Percentiles rank a stretch among this genome's conserved stretches.
These are phyloP conservation scores for Nasua narica DNA, from an alignment of 2,797 vertebrate genomes.

Conservation along the genomic window DNA sequence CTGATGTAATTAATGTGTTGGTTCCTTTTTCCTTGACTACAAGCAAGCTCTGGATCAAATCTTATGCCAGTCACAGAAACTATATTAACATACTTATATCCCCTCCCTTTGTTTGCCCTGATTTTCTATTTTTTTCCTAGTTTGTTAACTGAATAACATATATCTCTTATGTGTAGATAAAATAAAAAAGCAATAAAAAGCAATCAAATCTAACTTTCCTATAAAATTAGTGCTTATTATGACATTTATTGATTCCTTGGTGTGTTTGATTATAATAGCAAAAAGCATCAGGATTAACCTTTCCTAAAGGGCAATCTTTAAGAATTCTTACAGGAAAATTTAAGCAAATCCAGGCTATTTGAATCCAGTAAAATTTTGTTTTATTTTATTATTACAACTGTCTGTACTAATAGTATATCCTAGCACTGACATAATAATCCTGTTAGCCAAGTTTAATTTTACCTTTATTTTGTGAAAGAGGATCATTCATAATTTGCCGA, in stretches of 20 bases:
- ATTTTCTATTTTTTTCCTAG: slow-evolving; percentile 45
- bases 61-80: not conserved
- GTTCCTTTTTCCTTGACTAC: slow-evolving; percentile 35
- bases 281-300: slow-evolving; percentile 45
- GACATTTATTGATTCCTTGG: not conserved
- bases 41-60: slow-evolving; percentile 48
- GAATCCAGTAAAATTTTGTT: slow-evolving; percentile 19
- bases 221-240: slow-evolving; percentile 34
- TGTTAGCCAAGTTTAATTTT: slow-evolving; percentile 62
- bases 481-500: slow-evolving; percentile 81
- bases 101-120: not conserved
- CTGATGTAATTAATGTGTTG: slow-evolving; percentile 69
- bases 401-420: not conserved
- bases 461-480: slow-evolving; percentile 83
- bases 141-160: slow-evolving; percentile 32
- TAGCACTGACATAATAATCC: slow-evolving; percentile 20
- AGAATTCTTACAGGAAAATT: slow-evolving; percentile 27
- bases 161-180: not conserved
- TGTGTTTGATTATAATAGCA: not conserved
- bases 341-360: not conserved
- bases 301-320: not conserved
- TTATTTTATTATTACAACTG: slow-evolving; percentile 25
- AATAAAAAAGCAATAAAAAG: slow-evolving; percentile 43
- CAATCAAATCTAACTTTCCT: slow-evolving; percentile 41
- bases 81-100: slow-evolving; percentile 31